Evolutionary conservation across 2,113 vertebrate genomes (phyloP).

Genomic region (Epinephelus lanceolatus): DNA sequence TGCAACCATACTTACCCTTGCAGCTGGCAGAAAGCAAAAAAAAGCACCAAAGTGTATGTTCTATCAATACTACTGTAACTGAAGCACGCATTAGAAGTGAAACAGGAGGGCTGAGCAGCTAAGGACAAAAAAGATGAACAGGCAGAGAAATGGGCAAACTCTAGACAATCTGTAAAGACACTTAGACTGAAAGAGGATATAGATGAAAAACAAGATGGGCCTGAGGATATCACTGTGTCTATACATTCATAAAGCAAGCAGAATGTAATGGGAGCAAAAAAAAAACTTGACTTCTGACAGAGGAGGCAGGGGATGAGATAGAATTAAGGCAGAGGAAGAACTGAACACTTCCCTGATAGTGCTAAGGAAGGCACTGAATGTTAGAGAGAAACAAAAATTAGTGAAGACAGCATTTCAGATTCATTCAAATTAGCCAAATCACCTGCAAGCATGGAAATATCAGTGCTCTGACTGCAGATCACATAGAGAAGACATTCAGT

Average conservation of each 20-base stretch:
- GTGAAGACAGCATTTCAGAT: not conserved
- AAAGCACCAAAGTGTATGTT: not conserved
- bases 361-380: not conserved
- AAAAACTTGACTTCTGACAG: not conserved
- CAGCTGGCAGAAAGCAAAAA: not conserved
- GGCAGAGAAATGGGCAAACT: not conserved
- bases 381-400: not conserved
- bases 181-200: not conserved
- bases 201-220: not conserved
- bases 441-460: not conserved
- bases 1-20: not conserved
- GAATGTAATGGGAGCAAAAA: not conserved
- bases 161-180: not conserved
- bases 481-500: not conserved
- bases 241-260: not conserved
- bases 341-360: not conserved
- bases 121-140: not conserved
- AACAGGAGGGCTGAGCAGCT: not conserved
- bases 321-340: not conserved
- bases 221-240: not conserved
- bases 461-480: not conserved
- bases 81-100: not conserved
- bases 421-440: not conserved
- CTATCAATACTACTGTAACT: constrained; percentile 3
- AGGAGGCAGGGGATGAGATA: not conserved